Base-by-base conservation (phyloP, 2,797 vertebrate species). In the Nannoperca obscura region DNA sequence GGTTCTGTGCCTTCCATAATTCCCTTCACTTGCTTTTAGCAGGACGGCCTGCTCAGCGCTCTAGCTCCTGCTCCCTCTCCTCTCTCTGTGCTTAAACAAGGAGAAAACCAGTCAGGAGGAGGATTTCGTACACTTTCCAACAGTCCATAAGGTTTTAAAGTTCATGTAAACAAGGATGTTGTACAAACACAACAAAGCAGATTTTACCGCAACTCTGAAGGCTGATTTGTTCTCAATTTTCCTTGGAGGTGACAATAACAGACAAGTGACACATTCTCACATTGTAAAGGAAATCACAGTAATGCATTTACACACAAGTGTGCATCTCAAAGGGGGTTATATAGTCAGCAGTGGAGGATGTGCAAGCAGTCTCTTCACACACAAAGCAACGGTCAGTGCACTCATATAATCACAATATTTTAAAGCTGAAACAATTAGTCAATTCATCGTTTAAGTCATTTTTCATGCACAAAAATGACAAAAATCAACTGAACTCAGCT, bases 1-100 rank as follows among this genome's bases (percentile, higher is more conserved):
- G 55, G 76, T 87, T 69, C 55, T 44, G 63, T 82, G 73, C 62
- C 80, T 79, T 85, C 61, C 44, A 38, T 71, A 68, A 86, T 84
- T 84, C 73, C 68, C 52, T 64, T 76, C 71, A 24, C 54, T 83
- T 69, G 71, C 76, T 80, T 71, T 62, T 30, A 50, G 70, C 40
- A 36, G 77, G 72, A 78, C 19, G 6, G 34, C 40, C 36, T 54
- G 40, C 34, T 38, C 36, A 10, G 9, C 11, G 36, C 36, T 70
- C 50, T 2, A 42, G 38, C 46, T 71, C 53, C 54, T 22, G 46
- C 38, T 57, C 44, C 11, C 19, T 64, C 36, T 65, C 30, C 64
- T 71, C 71, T 13, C 63, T 62, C 54, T 71, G 55, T 13, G 55
- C 44, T 63, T 67, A 15, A 55, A 84, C 52, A 42, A 42, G 36